Evolutionary conservation across 2,797 vertebrate genomes (phyloP), one percentile per base, ranked within the genome.

Genomic region (Hirundo rustica): DNA sequence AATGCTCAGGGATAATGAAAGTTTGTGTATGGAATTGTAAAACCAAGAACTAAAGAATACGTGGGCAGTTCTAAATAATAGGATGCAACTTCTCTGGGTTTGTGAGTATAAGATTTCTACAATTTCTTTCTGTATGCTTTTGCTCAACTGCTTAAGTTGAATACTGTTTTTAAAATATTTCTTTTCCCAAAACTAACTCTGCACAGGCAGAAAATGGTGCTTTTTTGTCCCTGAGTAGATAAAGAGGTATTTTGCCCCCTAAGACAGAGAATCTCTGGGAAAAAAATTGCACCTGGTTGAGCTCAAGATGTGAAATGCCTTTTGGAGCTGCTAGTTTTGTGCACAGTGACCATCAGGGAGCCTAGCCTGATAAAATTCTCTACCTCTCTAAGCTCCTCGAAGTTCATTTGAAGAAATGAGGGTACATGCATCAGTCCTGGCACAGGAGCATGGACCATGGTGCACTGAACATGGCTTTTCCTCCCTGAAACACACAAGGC

Each of bases 371-470:
- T 60, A 55, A 76, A 89, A 80, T 36, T 23, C 2, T 2, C 16
- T 45, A 9, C 13, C 5, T 51, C 26, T 36, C 16, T 25, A n/a
- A 38, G 15, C 36, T 89, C 6, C 15, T 9, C 32, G 19, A 62
- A 70, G n/a, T 32, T 76, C 3, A 13, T 74, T n/a, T 88, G 57
- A 61, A 77, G 68, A 89, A 51, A 47, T 48, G 10, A 40, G 11
- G 12, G 9, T 30, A 13, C n/a, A 9, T 48, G 18, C 9, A 10
- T 77, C 57, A 53, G 15, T 40, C 17, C 34, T 68, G 32, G 11
- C 3, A 16, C 11, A 25, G 20, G 13, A 74, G 17, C 1, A 10
- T 0, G 2, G 61, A 30, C 11, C 19, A 9, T 16, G 57, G n/a
- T n/a, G 14, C 18, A 42, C 18, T 32, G 42, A 77, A 47, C 7